phyloP scores from a whole-genome alignment of 2,797 vertebrate genomes.

The Peromyscus aztecus region DNA sequence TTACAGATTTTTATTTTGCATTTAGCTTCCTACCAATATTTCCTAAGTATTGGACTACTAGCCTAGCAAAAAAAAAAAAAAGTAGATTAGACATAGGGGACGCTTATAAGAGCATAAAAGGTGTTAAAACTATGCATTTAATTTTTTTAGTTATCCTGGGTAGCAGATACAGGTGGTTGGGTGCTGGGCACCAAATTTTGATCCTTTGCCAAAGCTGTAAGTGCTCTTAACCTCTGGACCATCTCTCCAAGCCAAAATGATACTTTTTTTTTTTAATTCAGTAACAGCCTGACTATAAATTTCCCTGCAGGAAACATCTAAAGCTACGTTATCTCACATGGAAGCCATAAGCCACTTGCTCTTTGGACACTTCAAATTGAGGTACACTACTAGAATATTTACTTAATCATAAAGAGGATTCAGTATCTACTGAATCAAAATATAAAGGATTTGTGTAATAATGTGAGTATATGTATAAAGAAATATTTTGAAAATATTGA shows the following conservation, averaged over 20 bases:
- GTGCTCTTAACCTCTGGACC: background rate
- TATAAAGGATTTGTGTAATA: background rate
- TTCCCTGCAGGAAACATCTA: background rate
- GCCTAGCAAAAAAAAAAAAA: background rate
- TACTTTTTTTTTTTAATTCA: background rate
- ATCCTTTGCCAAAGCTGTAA: background rate
- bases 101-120: background rate
- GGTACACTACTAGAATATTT: background rate
- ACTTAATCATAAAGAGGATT: background rate
- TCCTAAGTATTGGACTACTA: slow-evolving; percentile 11
- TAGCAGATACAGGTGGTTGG: background rate
- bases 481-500: slow-evolving; percentile 36
- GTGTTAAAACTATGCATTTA: background rate
- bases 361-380: background rate
- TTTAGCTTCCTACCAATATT: background rate
- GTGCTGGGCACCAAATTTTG: background rate
- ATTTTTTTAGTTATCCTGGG: background rate
- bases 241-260: background rate
- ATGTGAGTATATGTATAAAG: background rate
- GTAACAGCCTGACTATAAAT: background rate
- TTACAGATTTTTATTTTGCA: background rate
- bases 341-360: background rate
- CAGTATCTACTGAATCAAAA: background rate
- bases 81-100: background rate
- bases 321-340: background rate